Percentiles rank a stretch among this genome's conserved stretches.
phyloP scores from a whole-genome alignment of 92 coral and sea anemone species.

The Parazoanthus swiftii region DNA sequence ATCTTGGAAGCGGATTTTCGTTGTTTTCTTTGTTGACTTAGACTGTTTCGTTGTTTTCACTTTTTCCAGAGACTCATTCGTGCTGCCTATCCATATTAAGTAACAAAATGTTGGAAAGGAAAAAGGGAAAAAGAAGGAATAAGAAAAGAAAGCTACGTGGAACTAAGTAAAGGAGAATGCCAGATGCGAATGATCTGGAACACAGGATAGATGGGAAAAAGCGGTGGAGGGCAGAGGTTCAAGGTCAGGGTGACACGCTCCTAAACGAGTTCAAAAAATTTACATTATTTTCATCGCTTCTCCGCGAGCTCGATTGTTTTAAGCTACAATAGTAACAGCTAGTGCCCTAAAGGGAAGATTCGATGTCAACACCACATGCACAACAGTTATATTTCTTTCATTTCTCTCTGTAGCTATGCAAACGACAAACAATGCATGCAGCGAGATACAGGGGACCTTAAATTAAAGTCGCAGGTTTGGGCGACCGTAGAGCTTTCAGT shows the following conservation, averaged over 20 bases:
- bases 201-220: background rate
- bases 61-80: slow-evolving; percentile 23
- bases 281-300: too few species aligned
- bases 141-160: background rate
- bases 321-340: too few species aligned
- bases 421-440: too few species aligned
- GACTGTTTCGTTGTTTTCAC: slow-evolving; percentile 41
- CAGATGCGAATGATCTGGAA: background rate
- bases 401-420: background rate
- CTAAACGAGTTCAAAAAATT: too few species aligned
- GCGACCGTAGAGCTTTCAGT: background rate
- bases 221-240: background rate
- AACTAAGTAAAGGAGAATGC: background rate
- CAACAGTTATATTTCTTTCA: too few species aligned
- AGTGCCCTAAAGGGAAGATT: too few species aligned
- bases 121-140: too few species aligned
- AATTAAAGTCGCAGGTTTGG: background rate
- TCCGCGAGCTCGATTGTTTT: too few species aligned
- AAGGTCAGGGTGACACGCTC: too few species aligned
- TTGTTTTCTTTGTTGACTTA: slow-evolving; percentile 54
- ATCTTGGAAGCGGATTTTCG: slow-evolving; percentile 60
- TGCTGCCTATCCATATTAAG: background rate
- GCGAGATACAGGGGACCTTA: background rate
- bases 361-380: too few species aligned
- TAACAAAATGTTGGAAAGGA: background rate